A percentile compares a stretch with the other conserved stretches of the same genome.
phyloP scores from a whole-genome alignment of 2,888 invertebrate genomes.

The Pasiphila rectangulata region DNA sequence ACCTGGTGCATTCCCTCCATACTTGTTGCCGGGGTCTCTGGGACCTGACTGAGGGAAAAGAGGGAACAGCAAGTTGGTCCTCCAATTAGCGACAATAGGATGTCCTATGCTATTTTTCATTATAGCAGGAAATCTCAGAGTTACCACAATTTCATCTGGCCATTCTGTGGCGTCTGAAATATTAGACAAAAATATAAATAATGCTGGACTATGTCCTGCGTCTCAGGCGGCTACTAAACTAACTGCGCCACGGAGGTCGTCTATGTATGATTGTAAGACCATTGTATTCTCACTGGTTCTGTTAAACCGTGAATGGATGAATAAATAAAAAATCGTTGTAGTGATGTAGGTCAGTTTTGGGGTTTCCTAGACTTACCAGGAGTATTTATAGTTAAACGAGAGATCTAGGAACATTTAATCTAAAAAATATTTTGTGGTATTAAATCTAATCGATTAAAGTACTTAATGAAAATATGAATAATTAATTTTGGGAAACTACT shows the following conservation, averaged over 20 bases:
- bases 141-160: conserved; percentile 76
- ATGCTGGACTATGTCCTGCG: too few species aligned
- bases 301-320: neutral
- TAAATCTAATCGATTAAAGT: too few species aligned
- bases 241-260: too few species aligned
- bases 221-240: too few species aligned
- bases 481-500: too few species aligned
- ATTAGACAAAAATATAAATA: too few species aligned
- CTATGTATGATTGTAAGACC: neutral
- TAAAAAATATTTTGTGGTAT: too few species aligned
- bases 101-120: conserved; percentile 73
- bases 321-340: neutral
- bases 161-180: conserved; percentile 63
- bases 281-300: neutral
- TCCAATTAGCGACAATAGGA: conserved; percentile 81
- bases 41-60: conserved; percentile 85
- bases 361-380: neutral
- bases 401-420: too few species aligned
- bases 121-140: conserved; percentile 84
- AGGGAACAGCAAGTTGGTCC: conserved; percentile 86
- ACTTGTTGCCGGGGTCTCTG: conserved; percentile 72
- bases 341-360: neutral
- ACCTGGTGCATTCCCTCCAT: conserved; percentile 81
- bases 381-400: too few species aligned
- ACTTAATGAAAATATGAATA: too few species aligned